Evolutionary conservation across 2,888 invertebrate genomes (phyloP), one percentile per base, ranked within the genome.

Genomic region (Ferdinandea cuprea): DNA sequence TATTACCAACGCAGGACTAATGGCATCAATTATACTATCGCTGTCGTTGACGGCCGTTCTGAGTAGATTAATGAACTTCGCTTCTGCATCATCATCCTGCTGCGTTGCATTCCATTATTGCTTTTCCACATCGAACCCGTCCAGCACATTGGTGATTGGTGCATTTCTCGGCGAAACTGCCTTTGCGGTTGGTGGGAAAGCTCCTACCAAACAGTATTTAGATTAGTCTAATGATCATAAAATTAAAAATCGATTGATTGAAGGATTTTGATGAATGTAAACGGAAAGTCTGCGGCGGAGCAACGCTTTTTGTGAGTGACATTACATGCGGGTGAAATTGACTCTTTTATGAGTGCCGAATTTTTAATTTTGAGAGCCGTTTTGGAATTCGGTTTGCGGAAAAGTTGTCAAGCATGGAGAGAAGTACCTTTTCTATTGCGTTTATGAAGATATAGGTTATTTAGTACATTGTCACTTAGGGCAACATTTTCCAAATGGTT

Each of bases 21-120:
- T 61, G 35, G 48, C 63, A 58, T 69, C 76, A 61, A 79, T 79
- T 48, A 66, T 42, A 54, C 7, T 6, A 30, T n/a, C 30, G 3
- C 58, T 63, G 58, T 21, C 50, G 61, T 76, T 76, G 63, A 69
- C 48, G 58, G 30, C 21, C 68, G 17, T 68, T 69, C 56, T 63
- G 65, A 58, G 50, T 80, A 37, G 69, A 76, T 76, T 80, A 58
- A 65, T 63, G 50, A 59, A 76, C 58, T 52, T 69, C 48, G 68
- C 56, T 68, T 32, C 68, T 42, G 32, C 48, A 66, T 30, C 32
- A 68, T 69, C 56, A 46, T 74, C 42, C 44, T n/a, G n/a, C 25
- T 42, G 61, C 32, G 46, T 74, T 63, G 48, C 68, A 80, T 74
- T 56, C 48, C 6, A 69, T 69, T 74, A 72, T 58, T 56, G 42